Percentiles rank a stretch among this genome's conserved stretches.
Evolutionary conservation across 2,797 vertebrate genomes (phyloP).

Genomic region (Mionectes olivaceus): DNA sequence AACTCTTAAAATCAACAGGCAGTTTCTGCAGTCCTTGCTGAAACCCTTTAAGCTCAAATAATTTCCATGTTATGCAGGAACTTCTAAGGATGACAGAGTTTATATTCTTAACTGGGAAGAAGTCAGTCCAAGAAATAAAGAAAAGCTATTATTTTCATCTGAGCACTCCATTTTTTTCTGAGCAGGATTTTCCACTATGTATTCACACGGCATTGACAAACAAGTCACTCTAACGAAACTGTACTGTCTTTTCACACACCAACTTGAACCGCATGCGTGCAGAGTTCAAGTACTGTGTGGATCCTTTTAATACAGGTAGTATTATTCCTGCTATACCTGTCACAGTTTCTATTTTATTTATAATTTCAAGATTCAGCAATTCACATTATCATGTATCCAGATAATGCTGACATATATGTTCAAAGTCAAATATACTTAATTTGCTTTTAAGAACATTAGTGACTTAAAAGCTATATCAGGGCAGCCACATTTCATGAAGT

Average conservation of each 20-base stretch:
- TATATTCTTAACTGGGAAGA: conserved; percentile 45
- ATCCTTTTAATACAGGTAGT: background rate
- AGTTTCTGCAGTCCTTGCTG: background rate
- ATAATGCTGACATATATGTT: background rate
- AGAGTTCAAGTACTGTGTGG: background rate
- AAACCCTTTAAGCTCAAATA: conserved; percentile 51
- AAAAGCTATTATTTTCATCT: conserved; percentile 15
- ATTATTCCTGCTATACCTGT: background rate
- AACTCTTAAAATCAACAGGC: conserved; percentile 45
- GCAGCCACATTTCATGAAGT: background rate
- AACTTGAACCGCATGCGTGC: background rate
- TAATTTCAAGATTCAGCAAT: background rate
- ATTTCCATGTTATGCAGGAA: conserved; percentile 45
- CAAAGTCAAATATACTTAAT: conserved; percentile 7
- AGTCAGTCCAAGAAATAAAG: conserved; percentile 32
- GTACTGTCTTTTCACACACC: background rate
- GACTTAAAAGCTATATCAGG: background rate
- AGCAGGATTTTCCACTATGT: conserved; percentile 14
- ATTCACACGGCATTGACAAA: background rate
- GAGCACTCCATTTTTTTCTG: background rate
- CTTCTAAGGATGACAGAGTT: conserved; percentile 31
- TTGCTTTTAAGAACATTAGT: background rate
- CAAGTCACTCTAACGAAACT: background rate
- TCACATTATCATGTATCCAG: background rate
- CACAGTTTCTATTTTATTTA: background rate